Evolutionary conservation across 2,888 invertebrate genomes (phyloP), one percentile per base, ranked within the genome.

Genomic region (Eupithecia dodoneata): DNA sequence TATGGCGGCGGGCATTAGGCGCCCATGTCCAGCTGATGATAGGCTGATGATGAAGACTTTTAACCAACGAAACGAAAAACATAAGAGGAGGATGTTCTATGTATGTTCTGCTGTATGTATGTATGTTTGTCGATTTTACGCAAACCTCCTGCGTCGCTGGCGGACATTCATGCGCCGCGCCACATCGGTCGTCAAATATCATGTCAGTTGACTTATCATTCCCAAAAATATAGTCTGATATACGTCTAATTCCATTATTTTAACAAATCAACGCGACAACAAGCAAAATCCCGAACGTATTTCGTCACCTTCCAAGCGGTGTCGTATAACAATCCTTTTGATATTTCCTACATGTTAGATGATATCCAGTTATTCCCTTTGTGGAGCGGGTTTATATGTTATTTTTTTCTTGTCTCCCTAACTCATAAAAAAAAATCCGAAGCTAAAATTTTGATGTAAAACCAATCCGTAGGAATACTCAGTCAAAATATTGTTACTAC

Each of bases 311-410:
- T 52, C 59, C 12, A 44, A 52, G 70, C 30, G 45, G 69, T 76
- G 47, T 69, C 69, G 13, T 63, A 30, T 73, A 52, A 76, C 63
- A 69, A 72, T 77, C 72, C 77, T 80, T 81, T 80, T 79, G 79
- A 76, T 76, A 79, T 66, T 73, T 71, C 72, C 76, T 71, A 69
- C 73, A 75, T 73, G 72, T 77, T 76, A 80, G 71, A 76, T 72
- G 80, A 80, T 80, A 78, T 79, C 78, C 45, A 71, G 77, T 65
- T 75, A 71, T 76, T 74, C 77, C 71, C 76, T 81, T 80, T 80
- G 81, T 77, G 76, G 13, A 45, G 72, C 52, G 44, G 66, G 72
- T 41, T 18, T 18, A 18, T 9, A 18, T 18, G 18, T 18, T 59
- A 9, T 59, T 55, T 55, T 30, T 30, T 30, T 30, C 30, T 30